A percentile compares a stretch with the other conserved stretches of the same genome.
Conservation (phyloP, 2,888 invertebrate genomes). For the Callimorpha dominula region DNA sequence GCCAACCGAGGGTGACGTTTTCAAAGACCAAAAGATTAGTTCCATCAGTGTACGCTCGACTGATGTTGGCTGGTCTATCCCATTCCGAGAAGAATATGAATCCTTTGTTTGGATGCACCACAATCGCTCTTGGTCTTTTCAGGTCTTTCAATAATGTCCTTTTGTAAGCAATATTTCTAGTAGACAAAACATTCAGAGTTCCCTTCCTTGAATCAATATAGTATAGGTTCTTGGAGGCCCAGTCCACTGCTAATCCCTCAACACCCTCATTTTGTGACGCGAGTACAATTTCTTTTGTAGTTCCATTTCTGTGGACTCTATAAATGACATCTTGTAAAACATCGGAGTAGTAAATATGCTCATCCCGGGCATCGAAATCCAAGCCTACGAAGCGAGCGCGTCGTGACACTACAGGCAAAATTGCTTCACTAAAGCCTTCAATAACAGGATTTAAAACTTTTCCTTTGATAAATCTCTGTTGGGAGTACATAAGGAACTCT, state of each 20-base stretch:
- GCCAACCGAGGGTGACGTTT: slow-evolving; percentile 98
- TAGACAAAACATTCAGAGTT: slow-evolving; percentile 96
- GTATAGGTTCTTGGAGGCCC: slow-evolving; percentile 98
- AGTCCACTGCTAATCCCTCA: slow-evolving; percentile 97
- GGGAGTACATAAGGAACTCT: slow-evolving; percentile 98
- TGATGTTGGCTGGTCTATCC: slow-evolving; percentile 98
- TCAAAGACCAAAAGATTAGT: slow-evolving; percentile 94
- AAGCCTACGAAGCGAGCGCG: slow-evolving; percentile 97
- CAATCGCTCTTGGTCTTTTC: slow-evolving; percentile 97
- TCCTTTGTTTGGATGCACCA: slow-evolving; percentile 98
- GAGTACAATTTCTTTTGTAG: slow-evolving; percentile 94
- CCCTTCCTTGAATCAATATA: slow-evolving; percentile 98
- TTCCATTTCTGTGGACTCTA: slow-evolving; percentile 92
- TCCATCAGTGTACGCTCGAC: slow-evolving; percentile 96
- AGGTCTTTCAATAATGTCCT: slow-evolving; percentile 94
- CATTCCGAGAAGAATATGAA: slow-evolving; percentile 98
- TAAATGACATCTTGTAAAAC: slow-evolving; percentile 98
- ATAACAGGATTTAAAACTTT: slow-evolving; percentile 95
- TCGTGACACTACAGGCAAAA: slow-evolving; percentile 96
- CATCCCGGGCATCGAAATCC: slow-evolving; percentile 96
- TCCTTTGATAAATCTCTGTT: slow-evolving; percentile 98
- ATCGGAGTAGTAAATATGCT: slow-evolving; percentile 98
- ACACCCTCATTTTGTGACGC: slow-evolving; percentile 99
- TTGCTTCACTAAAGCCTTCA: slow-evolving; percentile 97
- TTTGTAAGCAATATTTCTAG: slow-evolving; percentile 93